Evolutionary conservation across 2,888 invertebrate genomes (phyloP), one percentile per base, ranked within the genome.

Genomic region (Nymphalis urticae): DNA sequence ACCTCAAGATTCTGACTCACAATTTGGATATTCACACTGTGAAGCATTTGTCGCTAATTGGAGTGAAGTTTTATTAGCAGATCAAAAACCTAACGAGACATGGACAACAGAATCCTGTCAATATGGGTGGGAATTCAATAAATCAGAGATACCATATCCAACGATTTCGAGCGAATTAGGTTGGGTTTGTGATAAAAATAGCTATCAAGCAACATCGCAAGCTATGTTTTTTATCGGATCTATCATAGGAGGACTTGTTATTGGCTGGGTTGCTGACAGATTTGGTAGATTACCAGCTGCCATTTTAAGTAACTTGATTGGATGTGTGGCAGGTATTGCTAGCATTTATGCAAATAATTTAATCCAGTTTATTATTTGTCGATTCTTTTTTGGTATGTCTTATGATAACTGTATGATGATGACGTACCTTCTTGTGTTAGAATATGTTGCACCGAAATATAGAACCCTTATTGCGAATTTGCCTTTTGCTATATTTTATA

Each of bases 361-460:
- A 48, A 32, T 76, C 0, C 75, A 83, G 66, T 90, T 90, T 65
- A 72, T 82, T 2, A 70, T 85, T 3, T 85, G 83, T 61, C 80
- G 89, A 48, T 87, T 90, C 69, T 76, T 90, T 36, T 81, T 88
- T 78, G 89, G 89, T 17, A 83, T 89, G 79, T 83, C 86, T 5
- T 88, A 86, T 58, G 89, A 90, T 63, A 87, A 85, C 68, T 89
- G 87, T 72, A 85, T 89, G 84, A 86, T 86, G 78, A 87, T 90
- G 86, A 77, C 76, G 0, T 90, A 88, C 32, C 75, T 89, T 4
- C 71, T 89, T 1, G 79, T 84, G 21, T 72, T 90, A 48, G 90
- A 90, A 75, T 89, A 85, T 70, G 79, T 84, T 2, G 85, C 85
- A 19, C 89, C 89, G 3, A 89, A 83, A 72, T 86, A 89, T 65